Evolutionary conservation across 1,140 invertebrate species (phyloP).

Genomic region (Trypoxylus dichotomus): DNA sequence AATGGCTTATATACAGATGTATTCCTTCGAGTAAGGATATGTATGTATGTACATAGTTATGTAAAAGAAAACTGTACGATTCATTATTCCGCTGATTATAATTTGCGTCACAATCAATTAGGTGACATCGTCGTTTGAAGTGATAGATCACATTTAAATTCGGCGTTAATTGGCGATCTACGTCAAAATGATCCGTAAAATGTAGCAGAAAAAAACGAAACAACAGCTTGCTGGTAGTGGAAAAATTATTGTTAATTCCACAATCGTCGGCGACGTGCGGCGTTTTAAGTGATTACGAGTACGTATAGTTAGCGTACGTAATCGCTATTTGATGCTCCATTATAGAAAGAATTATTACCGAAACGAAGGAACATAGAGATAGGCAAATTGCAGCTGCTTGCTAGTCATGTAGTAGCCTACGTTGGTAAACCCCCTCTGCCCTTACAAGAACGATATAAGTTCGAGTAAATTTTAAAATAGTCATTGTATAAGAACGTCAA

Average conservation of each 20-base stretch:
- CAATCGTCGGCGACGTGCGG: not conserved
- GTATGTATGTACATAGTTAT: too few relatives aligned
- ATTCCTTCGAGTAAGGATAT: too few relatives aligned
- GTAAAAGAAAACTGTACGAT: not conserved
- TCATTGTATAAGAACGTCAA: too few relatives aligned
- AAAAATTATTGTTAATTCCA: not conserved
- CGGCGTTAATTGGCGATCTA: slow-evolving; percentile 1
- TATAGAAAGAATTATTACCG: slow-evolving; percentile 26
- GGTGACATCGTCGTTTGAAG: not conserved
- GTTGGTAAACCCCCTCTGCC: too few relatives aligned
- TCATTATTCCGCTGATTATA: not conserved
- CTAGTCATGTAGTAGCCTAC: too few relatives aligned
- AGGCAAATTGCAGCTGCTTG: slow-evolving; percentile 16
- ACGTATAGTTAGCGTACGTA: slow-evolving; percentile 13
- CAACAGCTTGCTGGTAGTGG: not conserved
- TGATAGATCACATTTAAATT: slow-evolving; percentile 4
- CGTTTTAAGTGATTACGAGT: not conserved
- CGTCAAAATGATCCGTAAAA: not conserved
- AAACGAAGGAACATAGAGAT: slow-evolving; percentile 27
- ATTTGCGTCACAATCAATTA: slow-evolving; percentile 3
- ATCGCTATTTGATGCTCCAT: slow-evolving; percentile 14
- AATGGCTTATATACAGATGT: too few relatives aligned
- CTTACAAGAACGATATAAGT: too few relatives aligned
- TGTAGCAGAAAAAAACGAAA: not conserved
- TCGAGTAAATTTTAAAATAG: too few relatives aligned